A percentile compares a stretch with the other conserved stretches of the same genome.
Conservation (phyloP, 2,888 invertebrate genomes). For the Auanema sp. region DNA sequence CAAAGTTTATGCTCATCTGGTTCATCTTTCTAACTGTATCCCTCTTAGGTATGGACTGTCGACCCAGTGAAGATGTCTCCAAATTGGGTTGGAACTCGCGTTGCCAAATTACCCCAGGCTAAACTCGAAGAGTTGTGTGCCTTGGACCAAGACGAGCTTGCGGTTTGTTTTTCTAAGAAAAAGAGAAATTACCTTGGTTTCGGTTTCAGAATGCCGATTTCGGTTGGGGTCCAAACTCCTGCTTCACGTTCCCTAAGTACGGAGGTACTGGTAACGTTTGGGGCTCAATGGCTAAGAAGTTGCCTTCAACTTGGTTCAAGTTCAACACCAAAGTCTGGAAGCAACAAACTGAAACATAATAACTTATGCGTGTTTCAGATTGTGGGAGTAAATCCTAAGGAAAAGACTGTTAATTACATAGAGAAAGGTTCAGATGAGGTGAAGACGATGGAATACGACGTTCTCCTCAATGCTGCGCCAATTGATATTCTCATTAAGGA, state of each 20-base stretch:
- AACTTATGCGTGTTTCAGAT: conserved; percentile 24
- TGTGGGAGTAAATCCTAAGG: conserved; percentile 36
- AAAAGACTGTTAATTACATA: conserved; percentile 41
- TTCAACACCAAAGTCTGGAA: conserved; percentile 45
- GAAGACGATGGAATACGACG: conserved; percentile 48
- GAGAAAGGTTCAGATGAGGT: conserved; percentile 34
- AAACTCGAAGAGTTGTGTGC: conserved; percentile 61
- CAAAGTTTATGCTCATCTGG: conserved; percentile 33
- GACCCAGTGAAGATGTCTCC: conserved; percentile 60
- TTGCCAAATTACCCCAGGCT: conserved; percentile 62
- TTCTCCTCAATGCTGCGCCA: conserved; percentile 57
- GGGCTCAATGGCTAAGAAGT: conserved; percentile 57
- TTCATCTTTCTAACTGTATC: background rate
- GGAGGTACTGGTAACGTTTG: conserved; percentile 64
- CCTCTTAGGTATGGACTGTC: conserved; percentile 58
- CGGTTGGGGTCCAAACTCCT: conserved; percentile 63
- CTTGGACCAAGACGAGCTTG: conserved; percentile 55
- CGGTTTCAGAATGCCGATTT: conserved; percentile 55
- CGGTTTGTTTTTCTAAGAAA: conserved; percentile 25
- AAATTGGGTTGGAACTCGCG: conserved; percentile 61
- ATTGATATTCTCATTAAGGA: conserved; percentile 57
- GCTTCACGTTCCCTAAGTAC: conserved; percentile 62
- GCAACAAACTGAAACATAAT: background rate
- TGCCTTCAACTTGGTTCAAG: conserved; percentile 58
- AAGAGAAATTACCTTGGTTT: background rate